Evolutionary conservation across 2,797 vertebrate species (phyloP), one percentile per base, ranked within the genome.

Genomic region (Numenius phaeopus): DNA sequence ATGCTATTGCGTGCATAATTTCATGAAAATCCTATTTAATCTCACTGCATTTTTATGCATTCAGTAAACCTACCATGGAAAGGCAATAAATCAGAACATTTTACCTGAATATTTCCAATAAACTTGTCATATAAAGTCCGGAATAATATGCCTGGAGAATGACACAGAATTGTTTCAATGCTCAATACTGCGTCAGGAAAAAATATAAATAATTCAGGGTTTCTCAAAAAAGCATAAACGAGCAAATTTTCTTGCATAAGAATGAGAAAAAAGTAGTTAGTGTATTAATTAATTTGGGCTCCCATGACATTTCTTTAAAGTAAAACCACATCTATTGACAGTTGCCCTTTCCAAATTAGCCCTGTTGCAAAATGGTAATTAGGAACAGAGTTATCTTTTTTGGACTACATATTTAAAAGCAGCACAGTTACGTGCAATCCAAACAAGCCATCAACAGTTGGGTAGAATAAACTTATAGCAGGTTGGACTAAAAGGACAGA

Each of bases 21-120:
- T 89, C 12, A 70, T 55, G 30, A 89, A 97, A 90, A 86, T 75
- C 15, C 11, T 59, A 85, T 81, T 90, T 72, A 67, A 78, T 93
- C 70, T 80, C 50, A 52, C 46, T 54, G 37, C n/a, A 71, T 67
- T 93, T 87, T 89, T 75, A 88, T 47, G 61, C 37, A 91, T 75
- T 83, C 85, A 61, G 49, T 73, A 88, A 88, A 78, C 71, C 65
- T 78, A 70, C 67, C 49, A 52, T 3, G 24, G 61, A 71, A 91
- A 90, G 49, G 21, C 57, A 70, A 24, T 75, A 93, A 90, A 79
- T 83, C 76, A 88, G 73, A 86, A 81, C 22, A 88, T 52, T 91
- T 91, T 62, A 85, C 47, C 69, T 47, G 44, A 90, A 81, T 30
- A 5, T 81, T 94, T 94, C 30, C 61, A 77, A 91, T 83, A 90